Evolutionary conservation across 2,888 invertebrate genomes (phyloP).

Genomic region (Oscheius sp.): DNA sequence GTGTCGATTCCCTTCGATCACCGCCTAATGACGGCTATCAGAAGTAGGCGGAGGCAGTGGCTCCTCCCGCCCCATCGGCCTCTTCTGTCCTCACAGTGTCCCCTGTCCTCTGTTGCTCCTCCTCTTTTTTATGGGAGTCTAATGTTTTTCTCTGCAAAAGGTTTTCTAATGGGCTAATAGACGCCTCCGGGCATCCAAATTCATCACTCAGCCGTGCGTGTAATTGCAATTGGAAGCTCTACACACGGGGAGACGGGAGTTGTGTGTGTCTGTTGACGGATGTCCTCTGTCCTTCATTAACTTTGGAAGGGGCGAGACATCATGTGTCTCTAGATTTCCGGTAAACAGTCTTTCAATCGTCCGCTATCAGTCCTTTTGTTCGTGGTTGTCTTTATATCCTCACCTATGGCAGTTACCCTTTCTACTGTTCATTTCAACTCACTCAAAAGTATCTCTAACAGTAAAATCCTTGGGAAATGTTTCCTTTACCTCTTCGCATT

Average conservation of each 20-base stretch:
- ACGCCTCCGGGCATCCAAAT: conserved; percentile 15
- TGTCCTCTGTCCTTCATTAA: neutral
- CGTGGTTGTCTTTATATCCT: neutral
- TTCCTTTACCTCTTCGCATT: no score
- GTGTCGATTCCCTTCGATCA: conserved; percentile 9
- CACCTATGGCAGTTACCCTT: neutral
- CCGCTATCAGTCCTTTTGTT: neutral
- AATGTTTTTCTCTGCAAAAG: conserved; percentile 1
- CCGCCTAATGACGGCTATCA: conserved; percentile 5
- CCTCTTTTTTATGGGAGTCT: neutral
- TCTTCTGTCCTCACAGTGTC: neutral
- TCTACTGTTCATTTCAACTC: neutral
- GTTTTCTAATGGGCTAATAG: neutral
- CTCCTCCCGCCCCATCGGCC: conserved; percentile 11
- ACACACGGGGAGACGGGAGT: no score
- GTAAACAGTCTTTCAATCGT: neutral
- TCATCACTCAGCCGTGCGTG: conserved; percentile 34
- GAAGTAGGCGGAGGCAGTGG: conserved; percentile 15
- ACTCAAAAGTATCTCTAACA: no score
- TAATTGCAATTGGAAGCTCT: conserved; percentile 22
- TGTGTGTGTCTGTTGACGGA: conserved; percentile 13
- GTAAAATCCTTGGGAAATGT: neutral
- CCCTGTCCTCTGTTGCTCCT: conserved; percentile 8
- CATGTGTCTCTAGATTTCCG: neutral
- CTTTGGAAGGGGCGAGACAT: neutral